Conservation (phyloP, 1,140 invertebrate species). For the Nephotettix cincticeps region DNA sequence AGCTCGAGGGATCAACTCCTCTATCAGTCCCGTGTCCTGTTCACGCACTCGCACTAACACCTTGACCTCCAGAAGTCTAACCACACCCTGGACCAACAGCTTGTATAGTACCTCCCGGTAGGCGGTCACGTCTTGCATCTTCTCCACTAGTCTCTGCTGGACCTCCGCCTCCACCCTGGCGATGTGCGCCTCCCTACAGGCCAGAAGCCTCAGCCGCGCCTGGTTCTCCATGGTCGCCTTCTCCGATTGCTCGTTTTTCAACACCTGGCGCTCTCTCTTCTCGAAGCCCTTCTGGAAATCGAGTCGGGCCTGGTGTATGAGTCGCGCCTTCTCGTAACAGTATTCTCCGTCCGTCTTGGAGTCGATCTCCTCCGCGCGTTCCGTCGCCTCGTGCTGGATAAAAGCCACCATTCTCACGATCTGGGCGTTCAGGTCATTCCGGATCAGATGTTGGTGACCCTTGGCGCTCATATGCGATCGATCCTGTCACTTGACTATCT, state of each 20-base stretch:
- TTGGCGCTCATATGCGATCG: no score
- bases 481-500: no score
- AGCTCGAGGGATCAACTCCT: background rate
- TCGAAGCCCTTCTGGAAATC: background rate
- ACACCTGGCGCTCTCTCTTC: background rate
- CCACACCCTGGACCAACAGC: background rate
- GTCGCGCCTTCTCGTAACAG: background rate
- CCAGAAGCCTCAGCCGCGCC: background rate
- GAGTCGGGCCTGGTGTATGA: background rate
- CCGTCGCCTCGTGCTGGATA: slow-evolving; percentile 24
- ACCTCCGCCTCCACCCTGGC: background rate
- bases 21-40: background rate
- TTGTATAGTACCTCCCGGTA: background rate
- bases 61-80: background rate
- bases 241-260: background rate
- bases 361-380: slow-evolving; percentile 14
- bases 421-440: background rate
- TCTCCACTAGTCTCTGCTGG: background rate
- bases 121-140: background rate
- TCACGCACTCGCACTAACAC: background rate
- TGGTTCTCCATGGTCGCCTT: background rate
- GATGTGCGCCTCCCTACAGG: background rate
- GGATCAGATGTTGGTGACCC: no score
- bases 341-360: slow-evolving; percentile 12
- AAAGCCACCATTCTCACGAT: slow-evolving; percentile 24